Percentiles rank a stretch among this genome's conserved stretches.
These are phyloP conservation scores for Pheucticus melanocephalus DNA, from an alignment of 2,113 vertebrate genomes.

Conservation along the genomic window DNA sequence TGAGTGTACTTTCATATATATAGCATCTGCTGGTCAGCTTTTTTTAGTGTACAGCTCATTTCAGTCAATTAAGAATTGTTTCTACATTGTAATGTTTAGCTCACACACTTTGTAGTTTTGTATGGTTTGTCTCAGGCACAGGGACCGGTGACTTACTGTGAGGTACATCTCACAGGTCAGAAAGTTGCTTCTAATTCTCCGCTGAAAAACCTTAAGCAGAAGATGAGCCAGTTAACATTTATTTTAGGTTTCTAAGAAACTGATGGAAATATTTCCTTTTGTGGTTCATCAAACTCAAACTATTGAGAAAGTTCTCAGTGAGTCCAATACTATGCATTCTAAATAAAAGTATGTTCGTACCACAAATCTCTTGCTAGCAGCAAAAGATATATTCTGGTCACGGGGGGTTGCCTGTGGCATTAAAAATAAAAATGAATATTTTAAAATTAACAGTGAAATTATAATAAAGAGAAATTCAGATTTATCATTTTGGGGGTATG, in stretches of 20 bases:
- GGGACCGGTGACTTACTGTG: not conserved
- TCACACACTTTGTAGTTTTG: not conserved
- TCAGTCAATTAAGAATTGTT: not conserved
- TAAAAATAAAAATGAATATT: not conserved
- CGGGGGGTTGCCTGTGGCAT: not conserved
- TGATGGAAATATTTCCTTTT: not conserved
- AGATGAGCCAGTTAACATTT: not conserved
- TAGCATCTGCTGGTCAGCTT: not conserved
- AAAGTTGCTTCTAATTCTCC: not conserved
- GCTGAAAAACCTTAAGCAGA: not conserved
- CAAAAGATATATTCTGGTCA: not conserved
- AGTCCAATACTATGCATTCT: not conserved
- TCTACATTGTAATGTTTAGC: not conserved
- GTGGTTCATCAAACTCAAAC: not conserved
- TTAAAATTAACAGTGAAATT: not conserved
- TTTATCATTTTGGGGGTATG: rapidly evolving
- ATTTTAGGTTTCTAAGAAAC: not conserved
- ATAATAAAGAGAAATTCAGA: not conserved
- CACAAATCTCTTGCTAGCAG: not conserved
- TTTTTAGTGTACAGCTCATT: not conserved
- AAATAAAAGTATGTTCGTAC: not conserved
- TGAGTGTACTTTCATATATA: not conserved
- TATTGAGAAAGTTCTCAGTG: not conserved
- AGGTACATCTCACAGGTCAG: not conserved
- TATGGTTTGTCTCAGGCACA: not conserved